phyloP scores from a whole-genome alignment of 92 coral and sea anemone species.

The Porites lobata region DNA sequence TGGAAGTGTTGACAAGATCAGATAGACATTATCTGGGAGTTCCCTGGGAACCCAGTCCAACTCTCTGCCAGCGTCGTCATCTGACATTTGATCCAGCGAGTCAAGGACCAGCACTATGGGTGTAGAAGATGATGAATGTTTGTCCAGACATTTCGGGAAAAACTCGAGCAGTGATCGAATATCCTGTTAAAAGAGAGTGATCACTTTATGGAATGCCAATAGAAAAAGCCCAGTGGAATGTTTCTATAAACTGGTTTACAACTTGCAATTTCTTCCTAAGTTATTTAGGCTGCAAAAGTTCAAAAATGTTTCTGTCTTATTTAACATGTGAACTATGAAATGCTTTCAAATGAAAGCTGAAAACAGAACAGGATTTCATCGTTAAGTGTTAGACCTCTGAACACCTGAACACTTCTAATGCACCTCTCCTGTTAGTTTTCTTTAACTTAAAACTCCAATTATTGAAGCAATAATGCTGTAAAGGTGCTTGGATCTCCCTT shows the following conservation, averaged over 20 bases:
- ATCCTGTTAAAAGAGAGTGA: constrained; percentile 65
- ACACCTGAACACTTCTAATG: too few species aligned
- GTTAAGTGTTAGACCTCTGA: too few species aligned
- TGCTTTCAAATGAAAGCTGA: too few species aligned
- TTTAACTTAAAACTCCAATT: too few species aligned
- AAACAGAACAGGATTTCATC: too few species aligned
- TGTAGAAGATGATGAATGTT: constrained; percentile 66
- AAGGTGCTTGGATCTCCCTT: neutral
- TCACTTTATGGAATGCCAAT: neutral
- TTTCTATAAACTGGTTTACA: too few species aligned
- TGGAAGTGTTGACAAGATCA: constrained; percentile 92
- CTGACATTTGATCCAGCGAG: constrained; percentile 95
- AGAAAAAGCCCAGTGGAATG: neutral
- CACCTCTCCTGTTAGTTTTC: too few species aligned
- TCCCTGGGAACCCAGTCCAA: constrained; percentile 93
- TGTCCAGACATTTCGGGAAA: constrained; percentile 80
- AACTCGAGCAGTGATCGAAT: constrained; percentile 78
- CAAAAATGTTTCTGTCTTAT: too few species aligned
- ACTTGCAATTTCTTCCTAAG: too few species aligned
- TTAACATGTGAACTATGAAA: too few species aligned
- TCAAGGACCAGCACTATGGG: constrained; percentile 92
- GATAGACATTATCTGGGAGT: constrained; percentile 79
- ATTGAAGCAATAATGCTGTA: too few species aligned
- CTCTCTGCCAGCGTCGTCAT: constrained; percentile 94
- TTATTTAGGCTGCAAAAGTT: too few species aligned